phyloP scores from a whole-genome alignment of 2,797 vertebrate species.

The Acomys russatus region DNA sequence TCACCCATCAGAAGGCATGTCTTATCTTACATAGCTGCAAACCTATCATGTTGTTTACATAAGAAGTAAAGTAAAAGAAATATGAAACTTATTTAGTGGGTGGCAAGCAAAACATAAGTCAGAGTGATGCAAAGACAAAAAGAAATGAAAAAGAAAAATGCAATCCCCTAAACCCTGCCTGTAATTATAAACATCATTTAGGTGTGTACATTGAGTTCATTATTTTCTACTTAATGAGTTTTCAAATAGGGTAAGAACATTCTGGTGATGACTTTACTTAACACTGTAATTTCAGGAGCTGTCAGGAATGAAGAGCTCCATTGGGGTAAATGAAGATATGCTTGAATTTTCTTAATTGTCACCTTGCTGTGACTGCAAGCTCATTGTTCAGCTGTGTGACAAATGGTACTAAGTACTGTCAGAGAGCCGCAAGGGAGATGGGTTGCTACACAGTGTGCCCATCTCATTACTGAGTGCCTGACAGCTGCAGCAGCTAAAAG shows the following conservation, averaged over 20 bases:
- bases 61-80: conserved; percentile 18
- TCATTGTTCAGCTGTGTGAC: conserved; percentile 55
- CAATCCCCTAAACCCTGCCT: background rate
- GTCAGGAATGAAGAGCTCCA: conserved; percentile 67
- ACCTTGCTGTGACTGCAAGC: background rate
- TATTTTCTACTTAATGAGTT: conserved; percentile 73
- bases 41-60: background rate
- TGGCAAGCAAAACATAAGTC: background rate
- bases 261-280: conserved; percentile 25
- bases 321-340: conserved; percentile 37
- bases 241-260: conserved; percentile 75
- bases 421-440: background rate
- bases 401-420: conserved; percentile 45
- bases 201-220: conserved; percentile 51
- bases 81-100: conserved; percentile 5
- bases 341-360: conserved; percentile 67
- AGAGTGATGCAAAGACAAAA: background rate
- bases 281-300: conserved; percentile 54
- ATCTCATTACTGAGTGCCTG: conserved; percentile 59
- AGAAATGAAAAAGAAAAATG: background rate
- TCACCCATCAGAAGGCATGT: background rate
- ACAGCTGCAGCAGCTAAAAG: background rate
- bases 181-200: conserved; percentile 55
- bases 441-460: background rate
- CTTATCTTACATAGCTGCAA: background rate